These are phyloP conservation scores for Grammomys surdaster DNA, from an alignment of 2,113 vertebrate species.

Conservation along the genomic window DNA sequence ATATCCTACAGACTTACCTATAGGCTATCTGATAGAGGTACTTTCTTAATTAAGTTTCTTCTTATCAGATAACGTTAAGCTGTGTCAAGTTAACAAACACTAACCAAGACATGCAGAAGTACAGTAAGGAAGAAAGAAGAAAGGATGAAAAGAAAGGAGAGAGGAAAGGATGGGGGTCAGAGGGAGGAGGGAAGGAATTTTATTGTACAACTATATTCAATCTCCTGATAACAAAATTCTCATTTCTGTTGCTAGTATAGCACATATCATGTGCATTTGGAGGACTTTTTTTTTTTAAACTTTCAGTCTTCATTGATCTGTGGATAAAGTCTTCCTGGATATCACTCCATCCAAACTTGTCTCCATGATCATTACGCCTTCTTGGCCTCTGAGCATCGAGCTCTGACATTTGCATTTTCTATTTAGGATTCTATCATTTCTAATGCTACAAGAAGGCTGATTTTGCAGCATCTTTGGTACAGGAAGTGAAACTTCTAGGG, in stretches of 20 bases:
- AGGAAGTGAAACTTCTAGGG: neutral
- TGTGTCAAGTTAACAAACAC: neutral
- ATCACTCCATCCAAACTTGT: neutral
- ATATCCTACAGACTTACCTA: neutral
- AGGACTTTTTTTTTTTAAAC: neutral
- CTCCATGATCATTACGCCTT: neutral
- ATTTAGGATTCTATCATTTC: neutral
- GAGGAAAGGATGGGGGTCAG: no score
- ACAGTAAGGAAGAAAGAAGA: neutral
- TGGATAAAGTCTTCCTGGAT: neutral
- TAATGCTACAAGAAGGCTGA: neutral
- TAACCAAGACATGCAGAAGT: neutral
- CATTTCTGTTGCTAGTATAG: neutral
- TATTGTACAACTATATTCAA: neutral
- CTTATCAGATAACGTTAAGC: neutral
- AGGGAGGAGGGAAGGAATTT: neutral
- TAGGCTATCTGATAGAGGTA: neutral
- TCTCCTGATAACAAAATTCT: neutral
- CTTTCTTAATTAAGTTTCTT: neutral
- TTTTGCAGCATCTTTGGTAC: neutral
- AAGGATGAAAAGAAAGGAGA: neutral
- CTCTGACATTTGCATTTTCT: neutral
- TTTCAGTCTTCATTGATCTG: neutral
- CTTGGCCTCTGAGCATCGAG: constrained; percentile 16
- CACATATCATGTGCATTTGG: neutral